A percentile compares a stretch with the other conserved stretches of the same genome.
Conservation (phyloP, 2,888 invertebrate genomes). For the Drosophila neutralis region DNA sequence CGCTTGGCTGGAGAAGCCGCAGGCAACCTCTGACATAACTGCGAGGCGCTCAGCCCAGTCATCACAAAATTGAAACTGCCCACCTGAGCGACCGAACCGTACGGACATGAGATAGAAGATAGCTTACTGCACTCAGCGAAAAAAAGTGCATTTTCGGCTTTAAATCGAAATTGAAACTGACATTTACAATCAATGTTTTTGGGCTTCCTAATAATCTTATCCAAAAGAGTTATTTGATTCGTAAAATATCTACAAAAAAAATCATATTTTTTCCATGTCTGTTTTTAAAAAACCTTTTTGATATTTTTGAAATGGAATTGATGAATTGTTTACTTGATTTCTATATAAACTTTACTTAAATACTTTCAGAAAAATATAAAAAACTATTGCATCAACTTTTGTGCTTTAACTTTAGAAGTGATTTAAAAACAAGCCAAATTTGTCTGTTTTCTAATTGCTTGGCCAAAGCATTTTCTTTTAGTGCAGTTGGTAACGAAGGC, state of each 20-base stretch:
- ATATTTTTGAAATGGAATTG: neutral
- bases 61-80: conserved; percentile 62
- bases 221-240: no score
- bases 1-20: conserved; percentile 74
- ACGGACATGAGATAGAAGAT: conserved; percentile 10
- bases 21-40: conserved; percentile 69
- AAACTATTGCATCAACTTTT: neutral
- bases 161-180: neutral
- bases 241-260: neutral
- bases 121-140: conserved; percentile 15
- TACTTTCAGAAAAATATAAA: neutral
- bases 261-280: neutral
- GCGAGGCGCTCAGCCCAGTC: conserved; percentile 65
- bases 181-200: neutral
- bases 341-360: neutral
- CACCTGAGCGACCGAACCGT: conserved; percentile 51
- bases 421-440: neutral
- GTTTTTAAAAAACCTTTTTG: no score
- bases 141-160: fast-evolving
- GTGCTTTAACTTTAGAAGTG: fast-evolving
- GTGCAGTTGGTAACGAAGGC: conserved; percentile 4
- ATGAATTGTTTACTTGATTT: neutral
- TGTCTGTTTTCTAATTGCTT: neutral
- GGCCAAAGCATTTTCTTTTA: neutral
- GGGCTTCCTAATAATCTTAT: neutral